Percentiles rank a stretch among this genome's conserved stretches.
Conservation (phyloP, 2,888 invertebrate genomes). For the Cerceris ruficornis region DNA sequence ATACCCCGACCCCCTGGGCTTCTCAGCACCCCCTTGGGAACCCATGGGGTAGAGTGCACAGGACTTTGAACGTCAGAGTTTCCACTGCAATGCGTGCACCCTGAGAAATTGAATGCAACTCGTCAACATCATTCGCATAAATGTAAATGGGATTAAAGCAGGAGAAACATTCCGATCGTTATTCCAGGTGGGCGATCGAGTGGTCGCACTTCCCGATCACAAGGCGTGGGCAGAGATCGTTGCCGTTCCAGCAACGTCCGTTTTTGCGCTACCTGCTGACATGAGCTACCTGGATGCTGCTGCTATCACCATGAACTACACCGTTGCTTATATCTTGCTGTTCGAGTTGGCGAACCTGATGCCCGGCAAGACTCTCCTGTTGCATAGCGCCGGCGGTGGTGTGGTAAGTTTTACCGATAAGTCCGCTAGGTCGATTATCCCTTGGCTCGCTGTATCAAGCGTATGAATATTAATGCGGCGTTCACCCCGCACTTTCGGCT, state of each 20-base stretch:
- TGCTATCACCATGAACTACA: constrained; percentile 93
- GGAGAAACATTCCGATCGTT: neutral
- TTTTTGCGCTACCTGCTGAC: constrained; percentile 89
- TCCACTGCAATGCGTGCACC: too few relatives aligned
- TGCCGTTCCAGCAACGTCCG: constrained; percentile 90
- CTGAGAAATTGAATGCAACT: too few relatives aligned
- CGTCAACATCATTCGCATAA: too few relatives aligned
- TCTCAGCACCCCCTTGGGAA: too few relatives aligned
- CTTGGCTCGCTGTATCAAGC: too few relatives aligned
- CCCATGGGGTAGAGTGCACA: too few relatives aligned
- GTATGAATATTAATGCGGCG: too few relatives aligned
- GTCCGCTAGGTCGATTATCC: neutral
- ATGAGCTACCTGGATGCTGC: constrained; percentile 91
- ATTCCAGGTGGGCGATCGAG: constrained; percentile 89
- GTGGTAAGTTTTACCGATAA: constrained; percentile 87
- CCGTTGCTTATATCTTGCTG: constrained; percentile 92
- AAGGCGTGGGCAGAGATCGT: constrained; percentile 94
- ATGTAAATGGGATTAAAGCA: too few relatives aligned
- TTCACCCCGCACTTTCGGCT: too few relatives aligned
- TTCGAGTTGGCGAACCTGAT: constrained; percentile 92
- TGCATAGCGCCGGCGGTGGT: constrained; percentile 94
- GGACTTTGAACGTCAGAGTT: too few relatives aligned
- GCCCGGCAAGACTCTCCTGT: constrained; percentile 90
- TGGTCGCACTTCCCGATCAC: constrained; percentile 92
- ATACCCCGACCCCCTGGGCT: too few relatives aligned